These are phyloP conservation scores for Indicator indicator DNA, from an alignment of 2,113 vertebrate species.

Conservation along the genomic window DNA sequence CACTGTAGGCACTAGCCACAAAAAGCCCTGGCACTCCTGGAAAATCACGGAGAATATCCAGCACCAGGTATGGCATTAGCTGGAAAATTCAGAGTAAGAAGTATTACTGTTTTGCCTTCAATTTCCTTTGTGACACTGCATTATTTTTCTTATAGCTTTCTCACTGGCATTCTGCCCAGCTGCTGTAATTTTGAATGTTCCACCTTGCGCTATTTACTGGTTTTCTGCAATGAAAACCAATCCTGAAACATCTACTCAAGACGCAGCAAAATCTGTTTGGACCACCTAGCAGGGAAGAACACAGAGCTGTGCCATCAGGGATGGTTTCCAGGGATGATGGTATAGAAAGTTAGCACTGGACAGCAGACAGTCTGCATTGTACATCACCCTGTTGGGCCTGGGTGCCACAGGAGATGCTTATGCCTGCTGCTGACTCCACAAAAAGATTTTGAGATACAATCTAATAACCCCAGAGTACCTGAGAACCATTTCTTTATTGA, in stretches of 20 bases:
- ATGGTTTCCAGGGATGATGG: neutral
- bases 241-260: neutral
- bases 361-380: neutral
- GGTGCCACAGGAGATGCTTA: neutral
- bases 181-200: neutral
- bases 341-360: neutral
- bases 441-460: neutral
- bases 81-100: conserved; percentile 71
- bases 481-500: neutral
- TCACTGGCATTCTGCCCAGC: neutral
- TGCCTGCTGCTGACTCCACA: neutral
- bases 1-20: conserved; percentile 95
- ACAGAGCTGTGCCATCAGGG: rapidly evolving
- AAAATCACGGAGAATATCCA: conserved; percentile 88
- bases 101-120: neutral
- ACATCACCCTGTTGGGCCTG: neutral
- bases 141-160: neutral
- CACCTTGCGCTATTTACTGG: neutral
- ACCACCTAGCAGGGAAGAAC: neutral
- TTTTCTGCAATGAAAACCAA: neutral
- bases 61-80: conserved; percentile 93
- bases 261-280: neutral
- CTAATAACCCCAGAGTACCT: neutral
- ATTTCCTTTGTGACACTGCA: neutral
- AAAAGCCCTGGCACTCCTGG: conserved; percentile 95